These are phyloP conservation scores for Apeltes quadracus DNA, from an alignment of 2,113 vertebrate species.

Conservation along the genomic window DNA sequence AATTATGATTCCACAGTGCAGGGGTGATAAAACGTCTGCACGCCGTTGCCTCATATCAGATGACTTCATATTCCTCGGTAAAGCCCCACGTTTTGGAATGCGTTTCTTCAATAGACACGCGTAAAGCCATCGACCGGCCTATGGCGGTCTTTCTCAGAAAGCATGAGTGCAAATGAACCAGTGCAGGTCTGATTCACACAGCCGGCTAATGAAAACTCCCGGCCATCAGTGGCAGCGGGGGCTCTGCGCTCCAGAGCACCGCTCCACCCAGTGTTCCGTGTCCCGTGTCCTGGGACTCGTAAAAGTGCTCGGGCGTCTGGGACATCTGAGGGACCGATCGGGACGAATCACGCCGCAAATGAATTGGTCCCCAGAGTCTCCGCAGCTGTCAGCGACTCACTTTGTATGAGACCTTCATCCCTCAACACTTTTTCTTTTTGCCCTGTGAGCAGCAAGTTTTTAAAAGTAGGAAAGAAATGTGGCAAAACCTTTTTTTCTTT, in stretches of 20 bases:
- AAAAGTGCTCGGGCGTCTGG: conserved; percentile 55
- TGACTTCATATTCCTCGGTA: conserved; percentile 27
- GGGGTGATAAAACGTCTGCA: conserved; percentile 11
- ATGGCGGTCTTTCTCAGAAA: conserved; percentile 10
- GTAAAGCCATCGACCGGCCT: conserved; percentile 4
- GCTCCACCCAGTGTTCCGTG: conserved; percentile 56
- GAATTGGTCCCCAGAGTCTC: conserved; percentile 73
- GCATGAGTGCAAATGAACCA: conserved; percentile 34
- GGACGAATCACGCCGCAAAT: conserved; percentile 72
- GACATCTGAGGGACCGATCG: conserved; percentile 76
- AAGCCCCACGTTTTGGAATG: conserved; percentile 5
- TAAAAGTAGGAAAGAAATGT: conserved; percentile 1
- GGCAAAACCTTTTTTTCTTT: conserved; percentile 19
- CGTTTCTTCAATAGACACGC: conserved; percentile 24
- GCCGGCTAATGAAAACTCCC: conserved; percentile 49
- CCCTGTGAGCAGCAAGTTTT: conserved; percentile 58
- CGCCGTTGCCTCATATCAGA: conserved; percentile 4
- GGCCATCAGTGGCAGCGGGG: conserved; percentile 2
- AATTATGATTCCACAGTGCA: conserved; percentile 46
- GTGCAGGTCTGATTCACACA: conserved; percentile 23
- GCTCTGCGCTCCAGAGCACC: conserved; percentile 23
- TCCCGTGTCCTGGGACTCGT: conserved; percentile 41
- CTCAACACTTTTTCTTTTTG: conserved; percentile 70
- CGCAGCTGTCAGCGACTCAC: conserved; percentile 77
- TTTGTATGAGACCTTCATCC: conserved; percentile 80